Conservation (phyloP, 2,797 vertebrate genomes). For the Diglossa cyanea region DNA sequence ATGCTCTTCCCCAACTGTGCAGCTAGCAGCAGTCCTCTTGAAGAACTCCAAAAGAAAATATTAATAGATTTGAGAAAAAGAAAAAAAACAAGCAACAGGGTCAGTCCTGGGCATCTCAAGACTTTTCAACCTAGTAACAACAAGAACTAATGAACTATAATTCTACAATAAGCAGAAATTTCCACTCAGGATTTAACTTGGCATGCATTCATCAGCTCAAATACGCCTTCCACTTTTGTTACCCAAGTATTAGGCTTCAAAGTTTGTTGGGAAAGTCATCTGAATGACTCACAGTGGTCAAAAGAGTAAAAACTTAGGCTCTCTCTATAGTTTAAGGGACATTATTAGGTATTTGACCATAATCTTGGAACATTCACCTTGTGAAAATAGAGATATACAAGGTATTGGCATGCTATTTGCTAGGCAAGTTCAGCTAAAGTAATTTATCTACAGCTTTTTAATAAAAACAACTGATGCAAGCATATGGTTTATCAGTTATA, state of each 20-base stretch:
- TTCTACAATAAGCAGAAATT: neutral
- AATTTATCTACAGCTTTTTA: neutral
- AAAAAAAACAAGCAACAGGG: neutral
- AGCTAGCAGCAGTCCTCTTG: neutral
- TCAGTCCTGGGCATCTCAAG: neutral
- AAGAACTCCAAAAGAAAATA: neutral
- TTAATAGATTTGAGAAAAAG: neutral
- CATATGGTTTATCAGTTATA: fast-evolving
- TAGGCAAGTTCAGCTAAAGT: neutral
- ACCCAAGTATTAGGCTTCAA: neutral
- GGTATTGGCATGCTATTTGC: fast-evolving
- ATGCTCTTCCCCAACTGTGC: neutral
- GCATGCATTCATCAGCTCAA: fast-evolving
- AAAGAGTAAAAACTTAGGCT: neutral
- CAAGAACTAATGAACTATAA: neutral
- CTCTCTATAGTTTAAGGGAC: neutral
- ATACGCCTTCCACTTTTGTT: neutral
- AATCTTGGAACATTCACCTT: neutral
- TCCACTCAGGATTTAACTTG: neutral
- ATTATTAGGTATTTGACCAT: neutral
- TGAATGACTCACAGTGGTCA: neutral
- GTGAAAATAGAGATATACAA: neutral
- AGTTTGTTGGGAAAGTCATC: neutral
- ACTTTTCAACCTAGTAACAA: neutral
- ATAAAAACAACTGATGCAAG: neutral